A percentile compares a stretch with the other conserved stretches of the same genome.
These are phyloP conservation scores for Folsomia candida DNA, from an alignment of 2,888 invertebrate species.

Conservation along the genomic window DNA sequence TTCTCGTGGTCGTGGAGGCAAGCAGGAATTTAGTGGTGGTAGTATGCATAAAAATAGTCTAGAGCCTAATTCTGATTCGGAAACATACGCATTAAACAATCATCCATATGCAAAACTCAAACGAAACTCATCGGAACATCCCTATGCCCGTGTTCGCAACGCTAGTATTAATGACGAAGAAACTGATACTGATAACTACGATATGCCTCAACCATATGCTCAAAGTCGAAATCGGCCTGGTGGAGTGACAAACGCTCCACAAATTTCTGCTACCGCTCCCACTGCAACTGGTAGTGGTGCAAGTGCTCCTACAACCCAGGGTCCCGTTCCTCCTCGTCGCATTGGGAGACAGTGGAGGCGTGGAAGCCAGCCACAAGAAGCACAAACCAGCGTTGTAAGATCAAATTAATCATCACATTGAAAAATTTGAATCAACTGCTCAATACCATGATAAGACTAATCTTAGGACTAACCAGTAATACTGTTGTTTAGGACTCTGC, in stretches of 20 bases:
- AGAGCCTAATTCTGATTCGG: slow-evolving; percentile 47
- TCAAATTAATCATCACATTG: too few relatives aligned
- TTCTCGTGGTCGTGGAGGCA: not conserved
- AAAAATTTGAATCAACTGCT: too few relatives aligned
- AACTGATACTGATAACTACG: slow-evolving; percentile 51
- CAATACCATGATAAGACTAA: too few relatives aligned
- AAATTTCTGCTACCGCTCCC: slow-evolving; percentile 21
- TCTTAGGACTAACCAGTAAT: not conserved
- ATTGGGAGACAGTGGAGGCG: slow-evolving; percentile 44
- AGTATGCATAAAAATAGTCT: not conserved
- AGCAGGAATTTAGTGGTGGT: not conserved
- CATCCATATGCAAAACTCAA: slow-evolving; percentile 74
- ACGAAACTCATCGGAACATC: slow-evolving; percentile 53
- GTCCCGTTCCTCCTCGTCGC: slow-evolving; percentile 48
- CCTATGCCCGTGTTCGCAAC: slow-evolving; percentile 53
- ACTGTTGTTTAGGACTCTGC: slow-evolving; percentile 37
- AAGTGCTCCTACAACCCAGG: slow-evolving; percentile 25
- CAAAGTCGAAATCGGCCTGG: slow-evolving; percentile 22
- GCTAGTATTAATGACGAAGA: slow-evolving; percentile 45
- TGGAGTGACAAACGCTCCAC: not conserved
- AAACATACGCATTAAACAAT: slow-evolving; percentile 40
- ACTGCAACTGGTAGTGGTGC: slow-evolving; percentile 20
- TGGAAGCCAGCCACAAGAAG: slow-evolving; percentile 37
- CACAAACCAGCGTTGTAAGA: slow-evolving; percentile 2
- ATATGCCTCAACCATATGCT: slow-evolving; percentile 47